Evolutionary conservation across 2,113 vertebrate genomes (phyloP).

Genomic region (Oncorhynchus tshawytscha): DNA sequence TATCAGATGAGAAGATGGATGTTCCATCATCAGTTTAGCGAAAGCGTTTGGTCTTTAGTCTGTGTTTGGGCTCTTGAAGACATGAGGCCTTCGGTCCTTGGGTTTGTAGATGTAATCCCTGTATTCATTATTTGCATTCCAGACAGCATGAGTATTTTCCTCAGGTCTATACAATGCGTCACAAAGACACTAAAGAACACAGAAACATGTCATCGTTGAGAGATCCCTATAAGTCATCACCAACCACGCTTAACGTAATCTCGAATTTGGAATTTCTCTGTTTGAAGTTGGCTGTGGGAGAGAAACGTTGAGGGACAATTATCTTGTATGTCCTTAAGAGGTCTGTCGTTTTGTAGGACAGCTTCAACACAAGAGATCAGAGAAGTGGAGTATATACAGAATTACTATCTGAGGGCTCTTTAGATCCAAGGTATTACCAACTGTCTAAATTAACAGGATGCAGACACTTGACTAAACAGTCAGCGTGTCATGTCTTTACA

Average conservation of each 20-base stretch:
- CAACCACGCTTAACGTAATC: slow-evolving; percentile 39
- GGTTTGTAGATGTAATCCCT: slow-evolving; percentile 34
- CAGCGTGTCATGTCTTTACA: slow-evolving; percentile 74
- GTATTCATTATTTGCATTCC: slow-evolving; percentile 50
- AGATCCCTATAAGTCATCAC: slow-evolving; percentile 50
- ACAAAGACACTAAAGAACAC: slow-evolving; percentile 47
- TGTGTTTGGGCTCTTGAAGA: not conserved
- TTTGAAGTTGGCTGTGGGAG: slow-evolving; percentile 31
- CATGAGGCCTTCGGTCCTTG: not conserved
- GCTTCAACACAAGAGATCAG: slow-evolving; percentile 64
- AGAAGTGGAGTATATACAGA: slow-evolving; percentile 56
- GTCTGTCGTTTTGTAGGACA: slow-evolving; percentile 54
- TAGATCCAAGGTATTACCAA: slow-evolving; percentile 70
- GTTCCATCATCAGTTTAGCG: not conserved
- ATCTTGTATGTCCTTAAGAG: slow-evolving; percentile 66
- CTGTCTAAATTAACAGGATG: slow-evolving; percentile 53
- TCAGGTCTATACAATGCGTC: slow-evolving; percentile 49
- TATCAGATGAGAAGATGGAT: not conserved
- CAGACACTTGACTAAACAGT: slow-evolving; percentile 68
- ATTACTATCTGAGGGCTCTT: slow-evolving; percentile 52
- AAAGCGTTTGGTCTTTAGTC: not conserved
- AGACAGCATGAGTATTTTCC: slow-evolving; percentile 49
- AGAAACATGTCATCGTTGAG: slow-evolving; percentile 51
- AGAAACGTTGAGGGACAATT: slow-evolving; percentile 58
- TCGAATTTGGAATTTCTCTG: slow-evolving; percentile 32